Percentiles rank a stretch among this genome's conserved stretches.
These are phyloP conservation scores for Centroberyx gerrardi DNA, from an alignment of 2,797 vertebrate species.

Conservation along the genomic window DNA sequence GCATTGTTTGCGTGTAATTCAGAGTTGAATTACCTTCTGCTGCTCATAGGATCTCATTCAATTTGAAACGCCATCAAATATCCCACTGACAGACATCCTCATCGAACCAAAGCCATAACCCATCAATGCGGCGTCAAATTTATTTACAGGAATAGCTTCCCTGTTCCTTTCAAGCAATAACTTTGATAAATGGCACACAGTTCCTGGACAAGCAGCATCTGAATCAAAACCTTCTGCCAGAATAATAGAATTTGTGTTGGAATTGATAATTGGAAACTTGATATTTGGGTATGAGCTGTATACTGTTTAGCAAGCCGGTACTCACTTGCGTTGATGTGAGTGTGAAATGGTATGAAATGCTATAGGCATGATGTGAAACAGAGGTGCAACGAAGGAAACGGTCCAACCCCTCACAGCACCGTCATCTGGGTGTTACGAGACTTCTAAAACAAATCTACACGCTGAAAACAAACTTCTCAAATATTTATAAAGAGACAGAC, in stretches of 20 bases:
- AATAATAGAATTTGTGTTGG: conserved; percentile 11
- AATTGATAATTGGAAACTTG: neutral
- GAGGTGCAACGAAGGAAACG: neutral
- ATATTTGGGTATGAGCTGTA: neutral
- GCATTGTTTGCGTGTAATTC: conserved; percentile 57
- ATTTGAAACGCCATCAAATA: conserved; percentile 38
- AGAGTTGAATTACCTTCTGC: conserved; percentile 28
- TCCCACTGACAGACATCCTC: conserved; percentile 51
- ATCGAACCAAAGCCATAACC: conserved; percentile 53
- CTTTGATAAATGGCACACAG: conserved; percentile 52
- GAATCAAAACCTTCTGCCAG: conserved; percentile 28
- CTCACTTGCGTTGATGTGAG: neutral
- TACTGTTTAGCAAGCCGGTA: neutral
- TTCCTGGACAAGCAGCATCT: conserved; percentile 38
- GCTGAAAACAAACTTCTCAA: conserved; percentile 70
- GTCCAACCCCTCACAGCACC: neutral
- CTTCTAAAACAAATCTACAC: conserved; percentile 62
- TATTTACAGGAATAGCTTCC: conserved; percentile 61
- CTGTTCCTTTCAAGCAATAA: conserved; percentile 52
- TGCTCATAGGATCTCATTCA: conserved; percentile 29
- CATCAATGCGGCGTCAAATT: conserved; percentile 52
- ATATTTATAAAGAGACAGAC: conserved; percentile 59
- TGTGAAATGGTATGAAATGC: too few species aligned
- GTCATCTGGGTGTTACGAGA: conserved; percentile 41
- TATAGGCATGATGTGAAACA: conserved; percentile 1